Evolutionary conservation across 2,797 vertebrate genomes (phyloP).

Genomic region (Rousettus madagascariensis): DNA sequence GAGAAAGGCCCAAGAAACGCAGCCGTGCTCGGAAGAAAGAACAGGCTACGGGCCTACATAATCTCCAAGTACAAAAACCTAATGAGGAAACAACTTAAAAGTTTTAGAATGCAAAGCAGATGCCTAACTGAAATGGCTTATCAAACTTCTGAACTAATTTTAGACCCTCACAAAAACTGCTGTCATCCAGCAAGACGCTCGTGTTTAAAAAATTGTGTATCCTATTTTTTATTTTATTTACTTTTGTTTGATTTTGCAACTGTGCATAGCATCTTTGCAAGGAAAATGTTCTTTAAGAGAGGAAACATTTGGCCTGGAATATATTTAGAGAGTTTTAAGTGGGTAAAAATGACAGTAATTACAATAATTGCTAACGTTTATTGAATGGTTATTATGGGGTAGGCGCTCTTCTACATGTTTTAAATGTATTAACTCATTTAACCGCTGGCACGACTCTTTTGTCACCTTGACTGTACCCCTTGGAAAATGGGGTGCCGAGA

Average conservation of each 20-base stretch:
- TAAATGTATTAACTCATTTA: accelerated
- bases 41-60: accelerated
- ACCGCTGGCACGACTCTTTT: accelerated
- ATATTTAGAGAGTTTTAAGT: neutral
- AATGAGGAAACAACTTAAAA: neutral
- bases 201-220: neutral
- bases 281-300: slow-evolving; percentile 3
- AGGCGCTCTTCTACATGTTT: accelerated
- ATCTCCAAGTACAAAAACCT: neutral
- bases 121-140: neutral
- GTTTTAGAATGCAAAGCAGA: slow-evolving; percentile 8
- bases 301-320: neutral
- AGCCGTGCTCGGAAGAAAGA: neutral
- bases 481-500: accelerated
- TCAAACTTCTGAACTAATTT: neutral
- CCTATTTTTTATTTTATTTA: neutral
- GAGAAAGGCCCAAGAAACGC: neutral
- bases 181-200: neutral
- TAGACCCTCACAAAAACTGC: neutral
- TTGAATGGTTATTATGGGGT: accelerated
- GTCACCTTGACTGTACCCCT: accelerated
- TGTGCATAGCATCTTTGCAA: neutral
- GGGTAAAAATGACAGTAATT: neutral
- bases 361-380: accelerated
- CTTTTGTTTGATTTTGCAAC: slow-evolving; percentile 27